These are phyloP conservation scores for Engystomops pustulosus DNA, from an alignment of 2,113 vertebrate species.

Conservation along the genomic window DNA sequence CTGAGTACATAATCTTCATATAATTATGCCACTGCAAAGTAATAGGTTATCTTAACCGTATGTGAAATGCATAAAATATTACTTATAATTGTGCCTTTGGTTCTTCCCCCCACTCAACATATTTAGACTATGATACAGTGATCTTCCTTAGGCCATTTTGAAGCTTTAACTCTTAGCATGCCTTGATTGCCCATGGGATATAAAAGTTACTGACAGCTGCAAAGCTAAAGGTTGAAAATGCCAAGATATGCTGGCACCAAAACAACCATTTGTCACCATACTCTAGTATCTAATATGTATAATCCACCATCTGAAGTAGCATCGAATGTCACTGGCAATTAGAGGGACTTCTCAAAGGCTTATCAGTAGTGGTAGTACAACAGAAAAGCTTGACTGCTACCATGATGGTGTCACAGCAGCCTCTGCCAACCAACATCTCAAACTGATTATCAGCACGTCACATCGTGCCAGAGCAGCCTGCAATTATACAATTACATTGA, in stretches of 20 bases:
- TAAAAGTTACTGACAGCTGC: not conserved
- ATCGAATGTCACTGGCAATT: not conserved
- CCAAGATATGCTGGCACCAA: not conserved
- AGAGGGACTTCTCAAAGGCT: conserved; percentile 4
- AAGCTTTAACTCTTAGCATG: not conserved
- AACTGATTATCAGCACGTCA: conserved; percentile 66
- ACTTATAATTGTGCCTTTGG: too few relatives aligned
- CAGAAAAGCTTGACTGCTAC: conserved; percentile 34
- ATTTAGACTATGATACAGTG: too few relatives aligned
- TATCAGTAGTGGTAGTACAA: not conserved
- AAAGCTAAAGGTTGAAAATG: not conserved
- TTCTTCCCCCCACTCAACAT: too few relatives aligned
- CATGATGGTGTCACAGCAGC: conserved; percentile 59
- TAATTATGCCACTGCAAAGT: too few relatives aligned
- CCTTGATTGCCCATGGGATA: not conserved
- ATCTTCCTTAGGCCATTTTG: not conserved
- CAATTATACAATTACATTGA: conserved; percentile 74
- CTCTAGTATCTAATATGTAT: not conserved
- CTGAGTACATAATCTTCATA: too few relatives aligned
- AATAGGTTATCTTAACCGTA: too few relatives aligned
- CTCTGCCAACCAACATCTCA: conserved; percentile 58
- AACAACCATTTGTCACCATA: not conserved
- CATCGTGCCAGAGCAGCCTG: conserved; percentile 68
- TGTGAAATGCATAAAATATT: too few relatives aligned
- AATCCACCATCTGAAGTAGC: not conserved